Conservation (phyloP, 1,140 invertebrate species). For the Nixonia krombeini region DNA sequence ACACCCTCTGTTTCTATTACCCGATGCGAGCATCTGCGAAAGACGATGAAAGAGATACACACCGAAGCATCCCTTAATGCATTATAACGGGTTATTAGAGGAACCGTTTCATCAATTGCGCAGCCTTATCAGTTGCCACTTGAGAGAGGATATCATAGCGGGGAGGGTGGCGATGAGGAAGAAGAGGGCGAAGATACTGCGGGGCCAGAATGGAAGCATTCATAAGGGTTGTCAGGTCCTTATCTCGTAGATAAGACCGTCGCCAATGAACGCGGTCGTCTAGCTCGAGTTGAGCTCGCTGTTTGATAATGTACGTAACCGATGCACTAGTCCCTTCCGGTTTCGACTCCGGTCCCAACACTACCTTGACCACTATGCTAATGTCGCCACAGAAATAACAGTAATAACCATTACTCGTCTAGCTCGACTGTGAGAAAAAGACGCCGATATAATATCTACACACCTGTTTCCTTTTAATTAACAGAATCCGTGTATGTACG, state of each 20-base stretch:
- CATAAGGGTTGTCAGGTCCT: conserved; percentile 66
- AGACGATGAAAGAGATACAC: not conserved
- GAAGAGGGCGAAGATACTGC: conserved; percentile 31
- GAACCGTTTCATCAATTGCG: conserved; percentile 53
- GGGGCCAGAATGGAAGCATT: conserved; percentile 63
- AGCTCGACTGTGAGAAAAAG: conserved; percentile 23
- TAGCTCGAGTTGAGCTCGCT: conserved; percentile 43
- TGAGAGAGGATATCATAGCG: conserved; percentile 26
- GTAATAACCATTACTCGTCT: conserved; percentile 38
- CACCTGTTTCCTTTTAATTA: conserved; percentile 38
- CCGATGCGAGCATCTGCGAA: too few relatives aligned
- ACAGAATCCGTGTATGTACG: conserved; percentile 20
- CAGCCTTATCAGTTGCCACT: conserved; percentile 46
- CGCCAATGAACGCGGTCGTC: conserved; percentile 40
- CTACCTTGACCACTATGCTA: conserved; percentile 34
- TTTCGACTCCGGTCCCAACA: conserved; percentile 32
- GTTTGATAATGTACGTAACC: conserved; percentile 53
- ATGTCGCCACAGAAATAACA: conserved; percentile 27
- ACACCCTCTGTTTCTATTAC: too few relatives aligned
- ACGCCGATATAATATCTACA: conserved; percentile 32
- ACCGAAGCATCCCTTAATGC: conserved; percentile 23
- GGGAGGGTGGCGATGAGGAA: conserved; percentile 9
- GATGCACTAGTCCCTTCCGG: conserved; percentile 53
- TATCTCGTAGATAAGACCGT: conserved; percentile 61
- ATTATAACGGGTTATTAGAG: conserved; percentile 49